Conservation (phyloP, 2,888 invertebrate genomes). For the Callinectes sapidus region DNA sequence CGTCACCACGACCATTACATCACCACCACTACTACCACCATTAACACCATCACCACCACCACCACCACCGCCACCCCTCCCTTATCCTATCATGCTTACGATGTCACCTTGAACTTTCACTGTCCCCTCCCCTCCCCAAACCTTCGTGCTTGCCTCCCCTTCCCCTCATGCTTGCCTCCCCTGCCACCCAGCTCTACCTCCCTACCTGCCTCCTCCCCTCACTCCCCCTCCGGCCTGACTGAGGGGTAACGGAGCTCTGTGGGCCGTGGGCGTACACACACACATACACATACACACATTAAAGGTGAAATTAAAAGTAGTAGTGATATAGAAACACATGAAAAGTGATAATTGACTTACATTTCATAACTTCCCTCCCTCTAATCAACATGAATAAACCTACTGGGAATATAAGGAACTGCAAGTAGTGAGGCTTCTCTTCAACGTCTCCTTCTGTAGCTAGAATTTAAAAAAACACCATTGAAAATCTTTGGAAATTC, state of each 20-base stretch:
- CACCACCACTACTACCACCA: background rate
- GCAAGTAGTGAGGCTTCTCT: too few relatives aligned
- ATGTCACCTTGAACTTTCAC: background rate
- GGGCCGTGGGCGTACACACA: background rate
- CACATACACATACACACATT: background rate
- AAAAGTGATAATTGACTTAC: too few relatives aligned
- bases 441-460: too few relatives aligned
- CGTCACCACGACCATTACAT: background rate
- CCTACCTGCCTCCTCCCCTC: background rate
- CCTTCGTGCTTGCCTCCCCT: background rate
- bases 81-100: background rate
- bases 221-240: background rate
- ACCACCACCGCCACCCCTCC: background rate
- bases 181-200: background rate
- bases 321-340: too few relatives aligned
- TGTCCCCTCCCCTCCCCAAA: background rate
- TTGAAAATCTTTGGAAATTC: too few relatives aligned
- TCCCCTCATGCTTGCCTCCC: background rate
- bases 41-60: background rate
- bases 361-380: too few relatives aligned
- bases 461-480: too few relatives aligned
- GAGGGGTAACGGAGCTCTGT: background rate
- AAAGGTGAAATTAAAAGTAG: background rate
- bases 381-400: too few relatives aligned
- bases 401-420: too few relatives aligned